Percentiles rank a stretch among this genome's conserved stretches.
Conservation (phyloP, 2,113 vertebrate genomes). For the Hystrix cristata region DNA sequence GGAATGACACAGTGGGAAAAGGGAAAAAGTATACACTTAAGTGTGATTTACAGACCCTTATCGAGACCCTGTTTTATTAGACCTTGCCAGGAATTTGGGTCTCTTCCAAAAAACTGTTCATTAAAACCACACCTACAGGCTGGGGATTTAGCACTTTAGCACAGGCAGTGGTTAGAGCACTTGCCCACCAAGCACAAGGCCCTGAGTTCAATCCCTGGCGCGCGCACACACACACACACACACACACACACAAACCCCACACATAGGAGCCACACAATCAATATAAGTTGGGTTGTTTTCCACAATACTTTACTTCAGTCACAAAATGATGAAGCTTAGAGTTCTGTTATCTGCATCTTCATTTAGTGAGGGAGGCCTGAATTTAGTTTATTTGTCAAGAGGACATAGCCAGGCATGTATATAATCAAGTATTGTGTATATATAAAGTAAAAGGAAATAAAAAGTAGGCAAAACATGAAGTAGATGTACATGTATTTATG, state of each 20-base stretch:
- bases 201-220: no score
- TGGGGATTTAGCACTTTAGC: background rate
- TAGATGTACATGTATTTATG: background rate
- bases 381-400: slow-evolving; percentile 24
- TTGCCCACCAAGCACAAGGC: no score
- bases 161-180: no score
- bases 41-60: background rate
- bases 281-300: background rate
- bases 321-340: slow-evolving; percentile 3
- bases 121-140: background rate
- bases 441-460: background rate
- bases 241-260: no score
- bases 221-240: no score
- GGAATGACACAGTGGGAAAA: background rate
- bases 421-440: background rate
- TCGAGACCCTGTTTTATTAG: background rate
- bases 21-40: background rate
- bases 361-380: background rate
- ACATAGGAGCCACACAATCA: no score
- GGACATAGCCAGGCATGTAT: background rate
- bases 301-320: background rate
- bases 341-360: background rate
- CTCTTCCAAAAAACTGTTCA: background rate
- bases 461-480: background rate
- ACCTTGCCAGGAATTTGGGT: background rate